Conservation (phyloP, 2,888 invertebrate species). For the Leptopilina myrica region DNA sequence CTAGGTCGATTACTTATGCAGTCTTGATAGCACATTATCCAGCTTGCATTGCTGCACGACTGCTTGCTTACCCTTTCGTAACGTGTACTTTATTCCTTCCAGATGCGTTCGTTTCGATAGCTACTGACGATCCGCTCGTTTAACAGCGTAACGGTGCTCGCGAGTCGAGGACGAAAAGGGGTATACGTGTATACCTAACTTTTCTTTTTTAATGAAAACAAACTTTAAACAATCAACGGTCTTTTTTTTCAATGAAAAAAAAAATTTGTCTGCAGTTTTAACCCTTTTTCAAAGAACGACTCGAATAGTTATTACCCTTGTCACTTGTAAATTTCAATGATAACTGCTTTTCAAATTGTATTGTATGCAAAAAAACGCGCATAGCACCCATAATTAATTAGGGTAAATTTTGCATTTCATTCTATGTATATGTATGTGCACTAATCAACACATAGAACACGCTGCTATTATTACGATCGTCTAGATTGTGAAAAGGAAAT, state of each 20-base stretch:
- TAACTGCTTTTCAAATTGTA: background rate
- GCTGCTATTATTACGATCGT: background rate
- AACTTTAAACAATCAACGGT: slow-evolving; percentile 23
- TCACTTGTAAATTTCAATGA: background rate
- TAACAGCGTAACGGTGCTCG: slow-evolving; percentile 68
- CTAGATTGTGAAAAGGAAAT: background rate
- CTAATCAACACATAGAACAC: background rate
- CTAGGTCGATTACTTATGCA: slow-evolving; percentile 63
- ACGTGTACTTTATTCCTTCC: slow-evolving; percentile 66
- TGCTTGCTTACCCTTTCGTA: slow-evolving; percentile 65
- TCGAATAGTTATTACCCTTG: slow-evolving; percentile 6
- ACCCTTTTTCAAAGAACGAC: background rate
- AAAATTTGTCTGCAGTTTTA: background rate
- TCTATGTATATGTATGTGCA: background rate
- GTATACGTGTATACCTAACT: background rate
- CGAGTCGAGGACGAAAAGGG: slow-evolving; percentile 56
- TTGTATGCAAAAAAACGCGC: background rate
- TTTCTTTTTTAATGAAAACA: slow-evolving; percentile 23
- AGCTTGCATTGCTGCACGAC: slow-evolving; percentile 61
- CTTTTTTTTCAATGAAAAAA: background rate
- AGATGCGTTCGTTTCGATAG: slow-evolving; percentile 68
- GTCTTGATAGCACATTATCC: slow-evolving; percentile 55
- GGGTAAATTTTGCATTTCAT: background rate
- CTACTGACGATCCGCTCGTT: slow-evolving; percentile 70
- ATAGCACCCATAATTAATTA: slow-evolving; percentile 5